Base-by-base conservation (phyloP, 2,797 vertebrate species). In the Myotis daubentonii region DNA sequence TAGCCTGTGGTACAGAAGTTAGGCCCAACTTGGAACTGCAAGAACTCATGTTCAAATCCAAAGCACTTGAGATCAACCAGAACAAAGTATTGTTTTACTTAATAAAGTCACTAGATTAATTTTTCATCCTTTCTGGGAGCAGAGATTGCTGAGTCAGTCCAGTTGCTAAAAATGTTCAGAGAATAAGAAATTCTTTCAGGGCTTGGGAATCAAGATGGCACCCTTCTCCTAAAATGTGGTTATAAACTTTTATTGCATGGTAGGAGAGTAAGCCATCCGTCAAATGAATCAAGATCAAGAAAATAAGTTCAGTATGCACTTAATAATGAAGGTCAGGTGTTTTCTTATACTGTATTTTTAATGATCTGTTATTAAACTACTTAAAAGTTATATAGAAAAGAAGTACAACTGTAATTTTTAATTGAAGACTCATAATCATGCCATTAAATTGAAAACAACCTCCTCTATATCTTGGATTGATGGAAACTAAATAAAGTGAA, bases 11-110 rank as follows among this genome's bases (percentile, higher is more conserved):
- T 93, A 81, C 38, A 74, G 22, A 89, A 87, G 33, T 65, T 36
- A 93, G 81, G 23, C 83, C 53, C 38, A 85, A 49, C 12, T 41
- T 90, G 68, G 72, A 89, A 93, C 60, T 80, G 41, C 12, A 82
- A 82, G 84, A 85, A 91, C 68, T 78, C 62, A 25, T 81, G 84
- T 91, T 89, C 71, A 79, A 93, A 71, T 91, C 76, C 53, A 79
- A 80, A 86, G 72, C 22, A 87, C 38, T 55, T 49, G 72, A 84
- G 41, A 89, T 23, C 72, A 93, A 95, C 65, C 70, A 93, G 47
- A 19, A 83, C 78, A 92, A 87, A 53, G 76, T 72, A 78, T 55
- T 84, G 47, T 65, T 92, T 93, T 88, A 81, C 93, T 92, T 88
- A 89, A 87, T 68, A 62, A 90, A 51, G 62, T 60, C 93, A 90